Evolutionary conservation across 2,113 vertebrate genomes (phyloP).

Genomic region (Edolisoma coerulescens): DNA sequence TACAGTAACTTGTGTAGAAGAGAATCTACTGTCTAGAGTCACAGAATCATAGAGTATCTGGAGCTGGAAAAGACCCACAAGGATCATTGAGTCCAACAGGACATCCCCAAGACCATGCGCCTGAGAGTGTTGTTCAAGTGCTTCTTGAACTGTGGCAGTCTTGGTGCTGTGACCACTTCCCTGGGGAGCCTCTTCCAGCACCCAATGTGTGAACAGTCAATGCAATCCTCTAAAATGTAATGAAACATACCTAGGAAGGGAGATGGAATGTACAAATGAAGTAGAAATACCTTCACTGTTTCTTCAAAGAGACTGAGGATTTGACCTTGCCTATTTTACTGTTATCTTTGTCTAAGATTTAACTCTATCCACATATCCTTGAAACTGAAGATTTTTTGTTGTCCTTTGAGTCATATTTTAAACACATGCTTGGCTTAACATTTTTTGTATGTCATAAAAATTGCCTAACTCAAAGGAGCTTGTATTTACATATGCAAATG

Average conservation of each 20-base stretch:
- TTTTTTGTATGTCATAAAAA: background rate
- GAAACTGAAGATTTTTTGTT: background rate
- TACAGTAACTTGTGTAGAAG: background rate
- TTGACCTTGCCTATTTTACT: background rate
- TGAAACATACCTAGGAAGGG: background rate
- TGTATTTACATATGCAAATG: background rate
- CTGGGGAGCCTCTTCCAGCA: background rate
- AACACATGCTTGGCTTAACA: background rate
- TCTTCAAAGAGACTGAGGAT: background rate
- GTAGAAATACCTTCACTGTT: background rate
- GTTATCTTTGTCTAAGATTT: background rate
- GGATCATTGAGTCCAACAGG: background rate
- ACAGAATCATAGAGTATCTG: background rate
- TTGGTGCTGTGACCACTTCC: too few species aligned
- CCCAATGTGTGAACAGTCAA: background rate
- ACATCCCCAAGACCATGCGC: background rate
- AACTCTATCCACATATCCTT: background rate
- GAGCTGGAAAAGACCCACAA: background rate
- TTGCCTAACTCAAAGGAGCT: background rate
- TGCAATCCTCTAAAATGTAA: background rate
- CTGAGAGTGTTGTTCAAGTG: accelerated
- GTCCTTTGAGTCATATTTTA: background rate
- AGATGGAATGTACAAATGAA: background rate
- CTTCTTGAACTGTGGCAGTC: background rate
- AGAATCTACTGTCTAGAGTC: background rate